Evolutionary conservation across 2,888 invertebrate genomes (phyloP).

Genomic region (Caenorhabditis angaria): DNA sequence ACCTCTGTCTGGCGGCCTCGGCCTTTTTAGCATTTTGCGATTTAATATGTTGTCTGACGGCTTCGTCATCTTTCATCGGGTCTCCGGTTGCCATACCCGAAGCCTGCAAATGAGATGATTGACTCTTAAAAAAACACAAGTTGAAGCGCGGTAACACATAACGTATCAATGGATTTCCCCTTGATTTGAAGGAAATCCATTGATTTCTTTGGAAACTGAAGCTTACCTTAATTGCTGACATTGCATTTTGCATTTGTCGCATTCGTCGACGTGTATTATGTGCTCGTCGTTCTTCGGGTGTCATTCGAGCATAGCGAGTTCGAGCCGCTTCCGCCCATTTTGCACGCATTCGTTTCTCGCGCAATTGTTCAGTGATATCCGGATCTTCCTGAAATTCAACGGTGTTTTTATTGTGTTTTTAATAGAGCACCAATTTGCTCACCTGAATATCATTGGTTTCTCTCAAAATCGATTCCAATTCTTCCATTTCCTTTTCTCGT

Average conservation of each 20-base stretch:
- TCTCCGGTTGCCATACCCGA: conserved; percentile 52
- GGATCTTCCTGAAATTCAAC: conserved; percentile 62
- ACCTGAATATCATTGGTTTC: conserved; percentile 64
- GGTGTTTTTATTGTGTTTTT: neutral
- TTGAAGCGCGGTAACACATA: neutral
- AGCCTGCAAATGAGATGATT: conserved; percentile 32
- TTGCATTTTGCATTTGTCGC: conserved; percentile 66
- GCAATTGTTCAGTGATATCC: conserved; percentile 69
- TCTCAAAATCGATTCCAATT: conserved; percentile 66
- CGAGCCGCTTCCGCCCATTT: conserved; percentile 72
- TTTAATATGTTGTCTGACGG: conserved; percentile 63
- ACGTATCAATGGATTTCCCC: neutral
- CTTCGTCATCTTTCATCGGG: conserved; percentile 63
- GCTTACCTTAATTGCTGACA: conserved; percentile 54
- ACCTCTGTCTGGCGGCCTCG: conserved; percentile 67
- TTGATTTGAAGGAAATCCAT: neutral
- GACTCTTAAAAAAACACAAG: conserved; percentile 19
- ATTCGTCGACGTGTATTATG: conserved; percentile 68
- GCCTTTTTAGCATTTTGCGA: conserved; percentile 70
- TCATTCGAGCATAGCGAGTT: conserved; percentile 61
- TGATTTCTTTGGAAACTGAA: no score
- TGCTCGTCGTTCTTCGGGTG: conserved; percentile 62
- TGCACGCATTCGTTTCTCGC: conserved; percentile 70
- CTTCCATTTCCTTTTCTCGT: conserved; percentile 70
- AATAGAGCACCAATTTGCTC: conserved; percentile 28